Evolutionary conservation across 2,888 invertebrate genomes (phyloP).

Genomic region (Polymixis lichenea): DNA sequence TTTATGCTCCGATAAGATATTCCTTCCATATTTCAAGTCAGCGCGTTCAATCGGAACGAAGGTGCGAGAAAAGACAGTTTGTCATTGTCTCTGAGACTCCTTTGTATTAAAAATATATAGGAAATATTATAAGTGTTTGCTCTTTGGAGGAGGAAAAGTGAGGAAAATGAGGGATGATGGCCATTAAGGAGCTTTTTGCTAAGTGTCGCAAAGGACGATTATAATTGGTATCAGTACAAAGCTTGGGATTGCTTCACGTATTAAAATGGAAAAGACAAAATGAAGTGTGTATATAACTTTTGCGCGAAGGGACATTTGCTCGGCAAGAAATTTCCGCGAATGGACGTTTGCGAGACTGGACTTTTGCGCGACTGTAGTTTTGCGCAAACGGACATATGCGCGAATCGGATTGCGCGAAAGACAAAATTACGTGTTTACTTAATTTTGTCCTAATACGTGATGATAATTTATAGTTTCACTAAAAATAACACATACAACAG

Average conservation of each 20-base stretch:
- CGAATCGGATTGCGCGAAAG: no score
- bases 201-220: not conserved
- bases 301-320: no score
- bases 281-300: no score
- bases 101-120: conserved; percentile 46
- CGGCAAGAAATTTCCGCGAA: no score
- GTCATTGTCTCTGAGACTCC: conserved; percentile 24
- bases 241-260: not conserved
- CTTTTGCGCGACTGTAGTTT: no score
- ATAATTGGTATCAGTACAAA: conserved; percentile 9
- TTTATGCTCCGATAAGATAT: conserved; percentile 35
- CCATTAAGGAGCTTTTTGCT: conserved; percentile 25
- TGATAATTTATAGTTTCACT: no score
- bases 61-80: conserved; percentile 37
- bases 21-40: conserved; percentile 46
- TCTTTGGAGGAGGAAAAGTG: conserved; percentile 15
- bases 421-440: no score
- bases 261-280: no score
- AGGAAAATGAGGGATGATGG: conserved; percentile 7
- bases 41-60: conserved; percentile 32
- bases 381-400: no score
- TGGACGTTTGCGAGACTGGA: no score
- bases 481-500: no score
- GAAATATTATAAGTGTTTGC: conserved; percentile 35
- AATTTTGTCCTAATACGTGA: no score